Evolutionary conservation across 2,888 invertebrate genomes (phyloP).

Genomic region (Tetranychus truncatus): DNA sequence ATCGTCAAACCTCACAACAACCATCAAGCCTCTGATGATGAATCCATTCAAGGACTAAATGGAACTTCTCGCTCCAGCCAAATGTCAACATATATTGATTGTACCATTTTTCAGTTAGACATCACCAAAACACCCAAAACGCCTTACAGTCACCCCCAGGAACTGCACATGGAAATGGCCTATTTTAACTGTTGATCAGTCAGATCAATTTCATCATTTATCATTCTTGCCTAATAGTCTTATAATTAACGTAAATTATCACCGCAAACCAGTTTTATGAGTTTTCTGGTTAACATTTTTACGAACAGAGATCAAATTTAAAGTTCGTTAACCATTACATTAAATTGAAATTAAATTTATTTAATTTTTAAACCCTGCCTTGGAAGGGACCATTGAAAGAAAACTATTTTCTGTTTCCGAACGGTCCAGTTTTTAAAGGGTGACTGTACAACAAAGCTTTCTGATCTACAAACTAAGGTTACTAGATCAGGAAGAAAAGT

Average conservation of each 20-base stretch:
- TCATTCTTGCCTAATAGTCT: too few relatives aligned
- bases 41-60: background rate
- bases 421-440: too few relatives aligned
- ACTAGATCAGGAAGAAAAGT: too few relatives aligned
- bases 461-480: too few relatives aligned
- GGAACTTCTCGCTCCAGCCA: background rate
- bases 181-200: too few relatives aligned
- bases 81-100: background rate
- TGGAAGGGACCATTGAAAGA: background rate
- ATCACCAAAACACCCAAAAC: background rate
- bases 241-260: background rate
- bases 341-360: slow-evolving; percentile 6
- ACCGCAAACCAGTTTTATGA: background rate
- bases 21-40: background rate
- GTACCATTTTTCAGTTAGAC: background rate
- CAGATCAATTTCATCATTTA: too few relatives aligned
- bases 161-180: background rate
- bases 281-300: too few relatives aligned
- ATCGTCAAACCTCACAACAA: too few relatives aligned
- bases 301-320: too few relatives aligned
- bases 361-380: background rate
- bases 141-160: background rate
- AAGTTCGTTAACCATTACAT: background rate
- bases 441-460: too few relatives aligned
- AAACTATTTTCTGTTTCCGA: too few relatives aligned